Conservation (phyloP, 2,113 vertebrate genomes). For the Empidonax traillii region DNA sequence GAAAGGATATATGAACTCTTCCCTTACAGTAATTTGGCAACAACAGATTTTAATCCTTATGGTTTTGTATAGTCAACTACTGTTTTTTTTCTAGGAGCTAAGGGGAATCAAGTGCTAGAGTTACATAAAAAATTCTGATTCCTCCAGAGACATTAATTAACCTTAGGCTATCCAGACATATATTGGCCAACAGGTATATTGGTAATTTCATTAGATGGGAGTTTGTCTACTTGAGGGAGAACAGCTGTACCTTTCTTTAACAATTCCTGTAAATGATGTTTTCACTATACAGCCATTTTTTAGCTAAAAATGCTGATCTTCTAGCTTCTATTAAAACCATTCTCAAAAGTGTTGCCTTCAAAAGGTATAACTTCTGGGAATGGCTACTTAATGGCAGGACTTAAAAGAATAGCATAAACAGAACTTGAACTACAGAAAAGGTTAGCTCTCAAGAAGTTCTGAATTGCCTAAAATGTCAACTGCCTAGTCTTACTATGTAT, state of each 20-base stretch:
- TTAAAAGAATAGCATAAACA: neutral
- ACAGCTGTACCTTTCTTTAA: neutral
- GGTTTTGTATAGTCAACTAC: neutral
- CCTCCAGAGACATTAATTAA: neutral
- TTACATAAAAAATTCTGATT: neutral
- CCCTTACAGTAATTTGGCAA: neutral
- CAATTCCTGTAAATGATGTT: neutral
- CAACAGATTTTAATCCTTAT: neutral
- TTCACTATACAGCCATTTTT: neutral
- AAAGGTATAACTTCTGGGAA: slow-evolving; percentile 1
- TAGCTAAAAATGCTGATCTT: neutral
- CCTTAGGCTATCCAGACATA: neutral
- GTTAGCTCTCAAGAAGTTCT: neutral
- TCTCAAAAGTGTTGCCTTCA: neutral
- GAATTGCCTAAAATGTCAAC: neutral
- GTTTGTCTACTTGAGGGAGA: neutral
- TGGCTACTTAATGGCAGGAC: neutral
- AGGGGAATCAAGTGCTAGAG: neutral
- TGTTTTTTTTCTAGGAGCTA: accelerated
- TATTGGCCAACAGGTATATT: neutral
- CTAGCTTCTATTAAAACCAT: neutral
- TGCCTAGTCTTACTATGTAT: neutral
- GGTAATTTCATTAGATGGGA: neutral
- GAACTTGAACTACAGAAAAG: neutral
- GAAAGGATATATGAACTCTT: neutral